A percentile compares a stretch with the other conserved stretches of the same genome.
These are phyloP conservation scores for Cygnus buccinator DNA, from an alignment of 2,113 vertebrate species.

Conservation along the genomic window DNA sequence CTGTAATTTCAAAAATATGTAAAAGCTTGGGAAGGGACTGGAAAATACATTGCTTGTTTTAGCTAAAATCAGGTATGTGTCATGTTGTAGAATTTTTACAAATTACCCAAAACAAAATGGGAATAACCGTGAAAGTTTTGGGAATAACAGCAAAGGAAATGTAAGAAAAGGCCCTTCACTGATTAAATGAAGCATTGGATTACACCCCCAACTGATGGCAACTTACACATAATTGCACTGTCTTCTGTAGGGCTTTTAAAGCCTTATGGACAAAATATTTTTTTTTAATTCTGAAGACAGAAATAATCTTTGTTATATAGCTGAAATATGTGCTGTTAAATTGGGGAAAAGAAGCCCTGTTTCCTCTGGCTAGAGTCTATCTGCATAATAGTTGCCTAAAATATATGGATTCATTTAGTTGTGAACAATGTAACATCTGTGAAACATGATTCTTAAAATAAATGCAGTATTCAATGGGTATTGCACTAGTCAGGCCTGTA, in stretches of 20 bases:
- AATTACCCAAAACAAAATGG: background rate
- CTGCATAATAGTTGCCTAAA: slow-evolving; percentile 31
- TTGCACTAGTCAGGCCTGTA: background rate
- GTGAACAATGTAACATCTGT: slow-evolving; percentile 58
- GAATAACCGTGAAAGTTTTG: background rate
- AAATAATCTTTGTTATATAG: background rate
- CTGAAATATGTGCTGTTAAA: background rate
- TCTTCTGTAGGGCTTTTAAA: background rate
- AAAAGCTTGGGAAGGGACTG: background rate
- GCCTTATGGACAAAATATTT: background rate
- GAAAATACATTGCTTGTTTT: background rate
- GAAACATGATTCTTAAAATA: slow-evolving; percentile 57
- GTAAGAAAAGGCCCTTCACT: background rate
- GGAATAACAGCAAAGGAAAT: background rate
- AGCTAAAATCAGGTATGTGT: background rate
- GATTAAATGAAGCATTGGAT: background rate
- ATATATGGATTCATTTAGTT: slow-evolving; percentile 41
- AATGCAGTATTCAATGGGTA: slow-evolving; percentile 16
- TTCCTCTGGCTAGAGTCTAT: background rate
- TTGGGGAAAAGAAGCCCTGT: background rate
- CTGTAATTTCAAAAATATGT: background rate
- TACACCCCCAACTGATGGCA: background rate
- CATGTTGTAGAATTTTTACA: background rate
- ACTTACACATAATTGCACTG: background rate
- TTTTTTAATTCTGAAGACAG: background rate